phyloP scores from a whole-genome alignment of 1,140 invertebrate species.

The Babylonia areolata region DNA sequence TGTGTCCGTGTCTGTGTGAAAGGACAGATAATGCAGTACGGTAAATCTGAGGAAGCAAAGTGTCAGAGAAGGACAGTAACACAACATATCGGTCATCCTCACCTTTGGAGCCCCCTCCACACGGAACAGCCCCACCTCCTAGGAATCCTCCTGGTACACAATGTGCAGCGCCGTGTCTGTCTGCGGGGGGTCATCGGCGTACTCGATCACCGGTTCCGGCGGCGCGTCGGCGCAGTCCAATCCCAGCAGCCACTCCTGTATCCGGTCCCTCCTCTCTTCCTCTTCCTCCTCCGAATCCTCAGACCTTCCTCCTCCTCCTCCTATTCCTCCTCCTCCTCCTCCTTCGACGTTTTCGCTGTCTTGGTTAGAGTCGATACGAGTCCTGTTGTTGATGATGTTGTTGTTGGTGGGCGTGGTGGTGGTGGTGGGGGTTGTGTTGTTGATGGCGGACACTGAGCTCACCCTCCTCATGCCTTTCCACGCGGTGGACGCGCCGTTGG shows the following conservation, averaged over 20 bases:
- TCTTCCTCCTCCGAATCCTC: conserved; percentile 20
- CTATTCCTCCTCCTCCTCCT: background rate
- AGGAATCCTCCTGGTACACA: conserved; percentile 39
- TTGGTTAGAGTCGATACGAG: background rate
- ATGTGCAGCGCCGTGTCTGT: conserved; percentile 50
- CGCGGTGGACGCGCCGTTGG: background rate
- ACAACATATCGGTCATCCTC: background rate
- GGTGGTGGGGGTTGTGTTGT: conserved; percentile 22
- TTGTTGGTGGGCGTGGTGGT: too few species aligned
- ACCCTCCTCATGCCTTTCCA: conserved; percentile 20
- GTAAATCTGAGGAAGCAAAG: too few species aligned
- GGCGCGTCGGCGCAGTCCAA: conserved; percentile 43
- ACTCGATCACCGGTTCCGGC: conserved; percentile 37
- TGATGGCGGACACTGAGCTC: conserved; percentile 40
- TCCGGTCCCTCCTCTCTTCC: conserved; percentile 14
- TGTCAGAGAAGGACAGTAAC: too few species aligned
- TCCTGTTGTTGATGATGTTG: background rate
- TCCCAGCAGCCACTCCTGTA: conserved; percentile 42
- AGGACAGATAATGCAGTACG: too few species aligned
- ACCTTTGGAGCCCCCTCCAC: background rate
- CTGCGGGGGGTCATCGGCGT: conserved; percentile 43
- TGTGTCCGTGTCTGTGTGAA: too few species aligned
- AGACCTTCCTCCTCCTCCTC: background rate
- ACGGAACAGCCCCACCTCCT: background rate
- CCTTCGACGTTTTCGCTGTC: conserved; percentile 4